Evolutionary conservation across 1,140 invertebrate species (phyloP).

Genomic region (Eufriesea mexicana): DNA sequence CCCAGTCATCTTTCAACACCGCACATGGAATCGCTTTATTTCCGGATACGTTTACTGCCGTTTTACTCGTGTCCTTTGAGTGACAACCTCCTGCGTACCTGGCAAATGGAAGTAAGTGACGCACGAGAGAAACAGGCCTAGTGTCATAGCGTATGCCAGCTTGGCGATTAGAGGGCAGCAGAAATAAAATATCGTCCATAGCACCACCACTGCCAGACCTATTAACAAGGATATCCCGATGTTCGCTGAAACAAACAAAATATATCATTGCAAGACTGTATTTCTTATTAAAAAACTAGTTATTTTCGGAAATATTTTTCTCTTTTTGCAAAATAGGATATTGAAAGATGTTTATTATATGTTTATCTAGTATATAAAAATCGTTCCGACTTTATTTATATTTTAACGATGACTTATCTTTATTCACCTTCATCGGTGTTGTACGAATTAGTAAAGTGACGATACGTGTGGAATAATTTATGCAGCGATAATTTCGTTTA

Average conservation of each 20-base stretch:
- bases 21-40: conserved; percentile 31
- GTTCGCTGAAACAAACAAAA: conserved; percentile 42
- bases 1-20: conserved; percentile 46
- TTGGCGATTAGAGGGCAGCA: accelerated
- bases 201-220: background rate
- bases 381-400: no score
- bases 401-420: no score
- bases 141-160: conserved; percentile 71
- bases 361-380: no score
- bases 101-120: conserved; percentile 83
- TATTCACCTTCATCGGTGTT: no score
- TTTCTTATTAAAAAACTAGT: background rate
- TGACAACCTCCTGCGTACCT: conserved; percentile 78
- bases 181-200: accelerated
- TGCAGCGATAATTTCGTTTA: no score
- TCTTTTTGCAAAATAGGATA: no score
- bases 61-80: background rate
- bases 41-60: conserved; percentile 21
- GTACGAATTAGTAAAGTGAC: no score
- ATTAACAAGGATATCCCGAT: background rate
- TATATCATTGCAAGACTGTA: background rate
- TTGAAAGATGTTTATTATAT: no score
- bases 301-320: no score
- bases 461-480: no score
- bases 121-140: conserved; percentile 82